Evolutionary conservation across 2,113 vertebrate species (phyloP).

Genomic region (Eublepharis macularius): DNA sequence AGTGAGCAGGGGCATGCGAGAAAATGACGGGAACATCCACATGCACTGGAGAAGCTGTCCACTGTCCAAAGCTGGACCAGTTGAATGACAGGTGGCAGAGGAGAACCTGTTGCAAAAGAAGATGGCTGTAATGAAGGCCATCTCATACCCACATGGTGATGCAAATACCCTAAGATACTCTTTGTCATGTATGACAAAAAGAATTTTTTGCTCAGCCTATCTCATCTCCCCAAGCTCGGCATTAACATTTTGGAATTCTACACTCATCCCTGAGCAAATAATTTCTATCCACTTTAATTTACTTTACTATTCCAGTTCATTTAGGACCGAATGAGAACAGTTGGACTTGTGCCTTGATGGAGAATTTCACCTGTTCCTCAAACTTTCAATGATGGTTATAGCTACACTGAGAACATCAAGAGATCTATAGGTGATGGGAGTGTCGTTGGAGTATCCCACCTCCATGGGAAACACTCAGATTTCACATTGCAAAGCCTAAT

Average conservation of each 20-base stretch:
- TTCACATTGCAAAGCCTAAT: conserved; percentile 29
- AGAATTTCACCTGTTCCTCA: not conserved
- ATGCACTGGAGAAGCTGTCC: not conserved
- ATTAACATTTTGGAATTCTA: not conserved
- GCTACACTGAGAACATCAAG: not conserved
- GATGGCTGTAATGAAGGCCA: not conserved
- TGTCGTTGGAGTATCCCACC: not conserved
- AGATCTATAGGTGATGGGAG: not conserved
- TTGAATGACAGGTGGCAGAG: not conserved
- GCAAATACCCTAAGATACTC: not conserved
- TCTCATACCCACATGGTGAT: not conserved
- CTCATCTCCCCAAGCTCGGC: not conserved
- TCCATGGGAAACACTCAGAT: not conserved
- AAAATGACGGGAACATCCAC: not conserved
- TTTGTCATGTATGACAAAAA: not conserved
- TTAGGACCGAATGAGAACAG: not conserved
- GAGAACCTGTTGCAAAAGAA: not conserved
- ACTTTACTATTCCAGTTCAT: not conserved
- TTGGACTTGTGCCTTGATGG: conserved; percentile 3
- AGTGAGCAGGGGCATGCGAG: not conserved
- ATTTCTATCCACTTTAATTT: not conserved
- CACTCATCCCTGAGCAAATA: not conserved
- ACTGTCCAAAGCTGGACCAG: not conserved
- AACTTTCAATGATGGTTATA: not conserved
- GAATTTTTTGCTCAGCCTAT: not conserved